These are phyloP conservation scores for Campoplex capitator DNA, from an alignment of 2,888 invertebrate species.

Conservation along the genomic window DNA sequence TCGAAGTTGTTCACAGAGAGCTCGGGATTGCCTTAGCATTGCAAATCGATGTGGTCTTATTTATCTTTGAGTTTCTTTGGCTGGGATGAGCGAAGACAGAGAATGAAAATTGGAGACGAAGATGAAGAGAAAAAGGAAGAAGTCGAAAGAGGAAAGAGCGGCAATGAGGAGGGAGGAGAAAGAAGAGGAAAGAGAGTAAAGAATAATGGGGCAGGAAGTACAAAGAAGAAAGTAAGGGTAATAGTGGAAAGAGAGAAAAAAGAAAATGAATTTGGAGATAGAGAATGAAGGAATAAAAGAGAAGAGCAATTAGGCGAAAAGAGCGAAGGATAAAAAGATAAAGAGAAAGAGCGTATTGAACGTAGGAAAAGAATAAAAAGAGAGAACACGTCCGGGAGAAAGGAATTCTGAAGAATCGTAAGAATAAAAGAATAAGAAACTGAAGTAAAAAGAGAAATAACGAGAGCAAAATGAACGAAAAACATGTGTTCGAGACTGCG, in stretches of 20 bases:
- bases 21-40: conserved; percentile 11
- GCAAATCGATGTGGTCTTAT: conserved; percentile 43
- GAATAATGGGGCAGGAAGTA: background rate
- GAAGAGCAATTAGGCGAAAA: background rate
- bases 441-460: background rate
- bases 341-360: background rate
- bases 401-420: background rate
- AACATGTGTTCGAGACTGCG: background rate
- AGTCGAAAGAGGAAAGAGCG: background rate
- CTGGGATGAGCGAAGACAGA: background rate
- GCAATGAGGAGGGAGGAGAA: background rate
- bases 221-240: background rate
- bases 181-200: background rate
- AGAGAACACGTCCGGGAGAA: conserved; percentile 25
- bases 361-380: background rate
- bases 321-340: background rate
- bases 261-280: background rate
- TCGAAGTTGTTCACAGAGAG: conserved; percentile 41
- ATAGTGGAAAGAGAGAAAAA: background rate
- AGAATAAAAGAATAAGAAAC: background rate
- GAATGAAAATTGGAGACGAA: background rate
- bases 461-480: background rate
- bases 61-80: conserved; percentile 19
- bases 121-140: conserved; percentile 7
- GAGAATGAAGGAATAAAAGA: background rate